Percentiles rank a stretch among this genome's conserved stretches.
Evolutionary conservation across 2,113 vertebrate species (phyloP).

Genomic region (Chloroceryle aenea): DNA sequence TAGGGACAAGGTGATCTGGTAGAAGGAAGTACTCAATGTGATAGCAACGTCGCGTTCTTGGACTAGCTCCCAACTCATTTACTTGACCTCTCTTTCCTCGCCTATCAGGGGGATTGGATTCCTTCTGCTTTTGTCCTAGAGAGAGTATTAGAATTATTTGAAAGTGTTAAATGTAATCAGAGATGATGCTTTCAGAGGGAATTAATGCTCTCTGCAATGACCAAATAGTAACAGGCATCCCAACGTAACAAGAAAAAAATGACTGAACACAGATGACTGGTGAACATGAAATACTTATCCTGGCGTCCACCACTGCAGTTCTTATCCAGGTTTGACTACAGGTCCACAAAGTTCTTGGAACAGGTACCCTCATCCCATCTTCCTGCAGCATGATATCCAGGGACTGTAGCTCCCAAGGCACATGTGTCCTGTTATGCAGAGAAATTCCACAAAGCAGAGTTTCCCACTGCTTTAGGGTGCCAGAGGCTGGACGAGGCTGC

Average conservation of each 20-base stretch:
- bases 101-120: not conserved
- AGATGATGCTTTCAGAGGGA: not conserved
- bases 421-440: accelerated
- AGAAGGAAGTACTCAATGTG: slow-evolving; percentile 83
- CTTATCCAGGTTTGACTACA: not conserved
- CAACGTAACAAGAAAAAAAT: not conserved
- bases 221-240: not conserved
- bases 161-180: not conserved
- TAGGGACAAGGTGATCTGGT: slow-evolving; percentile 74
- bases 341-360: not conserved
- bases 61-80: not conserved
- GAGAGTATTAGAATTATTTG: not conserved
- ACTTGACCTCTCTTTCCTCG: not conserved
- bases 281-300: not conserved
- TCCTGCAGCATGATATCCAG: not conserved
- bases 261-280: not conserved
- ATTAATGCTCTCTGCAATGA: not conserved
- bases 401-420: not conserved
- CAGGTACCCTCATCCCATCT: not conserved
- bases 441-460: not conserved
- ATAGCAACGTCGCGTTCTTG: slow-evolving; percentile 71
- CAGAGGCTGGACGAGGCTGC: no score
- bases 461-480: not conserved
- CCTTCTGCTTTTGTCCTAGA: slow-evolving; percentile 45
- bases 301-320: not conserved